These are phyloP conservation scores for Poeciliopsis retropinna DNA, from an alignment of 2,113 vertebrate species.

Conservation along the genomic window DNA sequence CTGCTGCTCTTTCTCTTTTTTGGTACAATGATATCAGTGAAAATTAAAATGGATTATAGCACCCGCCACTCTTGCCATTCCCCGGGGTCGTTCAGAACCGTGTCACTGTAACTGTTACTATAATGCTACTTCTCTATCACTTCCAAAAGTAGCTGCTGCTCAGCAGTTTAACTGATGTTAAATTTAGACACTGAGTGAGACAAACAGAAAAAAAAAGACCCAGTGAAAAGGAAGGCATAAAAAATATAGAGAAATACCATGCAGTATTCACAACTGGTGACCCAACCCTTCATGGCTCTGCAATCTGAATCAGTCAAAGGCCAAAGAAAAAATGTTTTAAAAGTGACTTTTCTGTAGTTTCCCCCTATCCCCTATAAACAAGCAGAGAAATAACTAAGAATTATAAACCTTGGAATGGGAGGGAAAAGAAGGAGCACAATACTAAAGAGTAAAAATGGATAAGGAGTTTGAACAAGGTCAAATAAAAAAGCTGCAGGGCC, in stretches of 20 bases:
- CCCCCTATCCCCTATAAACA: conserved; percentile 17
- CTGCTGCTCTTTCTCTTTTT: conserved; percentile 34
- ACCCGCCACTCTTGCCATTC: conserved; percentile 57
- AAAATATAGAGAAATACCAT: conserved; percentile 36
- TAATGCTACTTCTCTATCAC: conserved; percentile 69
- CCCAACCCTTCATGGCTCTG: conserved; percentile 52
- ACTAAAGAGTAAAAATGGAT: conserved; percentile 32
- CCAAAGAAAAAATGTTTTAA: conserved; percentile 59
- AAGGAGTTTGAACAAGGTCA: conserved; percentile 62
- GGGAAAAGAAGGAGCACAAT: conserved; percentile 19
- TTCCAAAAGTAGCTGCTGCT: conserved; percentile 53
- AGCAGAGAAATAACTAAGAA: conserved; percentile 47
- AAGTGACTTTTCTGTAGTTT: conserved; percentile 41
- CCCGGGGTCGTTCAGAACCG: conserved; percentile 65
- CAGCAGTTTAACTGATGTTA: conserved; percentile 69
- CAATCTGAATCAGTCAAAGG: conserved; percentile 63
- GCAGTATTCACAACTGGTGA: conserved; percentile 56
- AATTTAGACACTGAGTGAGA: conserved; percentile 57
- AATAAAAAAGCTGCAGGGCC: conserved; percentile 56
- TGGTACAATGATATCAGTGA: conserved; percentile 67
- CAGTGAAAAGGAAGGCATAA: conserved; percentile 15
- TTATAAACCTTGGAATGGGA: conserved; percentile 51
- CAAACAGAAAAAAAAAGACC: conserved; percentile 18
- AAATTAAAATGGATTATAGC: conserved; percentile 73
- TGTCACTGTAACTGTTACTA: conserved; percentile 71